Evolutionary conservation across 2,113 vertebrate genomes (phyloP).

Genomic region (Odontesthes bonariensis): DNA sequence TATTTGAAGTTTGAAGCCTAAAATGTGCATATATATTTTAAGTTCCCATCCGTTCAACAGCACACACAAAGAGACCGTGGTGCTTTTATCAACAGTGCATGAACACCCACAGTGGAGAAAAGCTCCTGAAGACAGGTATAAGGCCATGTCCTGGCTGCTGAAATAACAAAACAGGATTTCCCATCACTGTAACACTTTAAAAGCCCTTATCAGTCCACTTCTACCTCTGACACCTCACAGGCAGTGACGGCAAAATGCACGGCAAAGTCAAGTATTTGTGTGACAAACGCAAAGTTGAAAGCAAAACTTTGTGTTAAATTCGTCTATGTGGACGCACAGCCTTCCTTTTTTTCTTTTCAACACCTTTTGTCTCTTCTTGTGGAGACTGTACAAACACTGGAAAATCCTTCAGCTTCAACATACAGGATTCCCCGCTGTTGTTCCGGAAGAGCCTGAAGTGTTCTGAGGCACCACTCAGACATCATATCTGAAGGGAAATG

Average conservation of each 20-base stretch:
- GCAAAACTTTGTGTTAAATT: conserved; percentile 36
- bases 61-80: background rate
- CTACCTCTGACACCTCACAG: conserved; percentile 49
- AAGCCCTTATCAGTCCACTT: conserved; percentile 53
- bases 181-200: conserved; percentile 62
- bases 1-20: background rate
- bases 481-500: conserved; percentile 43
- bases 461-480: conserved; percentile 6
- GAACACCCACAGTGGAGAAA: conserved; percentile 46
- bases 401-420: conserved; percentile 43
- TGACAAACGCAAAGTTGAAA: conserved; percentile 27
- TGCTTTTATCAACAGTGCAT: conserved; percentile 25
- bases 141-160: conserved; percentile 32
- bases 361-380: conserved; percentile 15
- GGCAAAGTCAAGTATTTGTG: conserved; percentile 46
- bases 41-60: conserved; percentile 5
- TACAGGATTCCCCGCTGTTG: conserved; percentile 35
- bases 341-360: conserved; percentile 61
- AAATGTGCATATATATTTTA: background rate
- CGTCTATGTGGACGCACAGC: conserved; percentile 27
- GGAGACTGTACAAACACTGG: conserved; percentile 30
- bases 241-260: conserved; percentile 31
- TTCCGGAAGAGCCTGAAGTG: conserved; percentile 4
- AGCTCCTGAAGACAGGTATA: conserved; percentile 50
- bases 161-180: conserved; percentile 60